phyloP scores from a whole-genome alignment of 2,888 invertebrate genomes.

The Blomia tropicalis region DNA sequence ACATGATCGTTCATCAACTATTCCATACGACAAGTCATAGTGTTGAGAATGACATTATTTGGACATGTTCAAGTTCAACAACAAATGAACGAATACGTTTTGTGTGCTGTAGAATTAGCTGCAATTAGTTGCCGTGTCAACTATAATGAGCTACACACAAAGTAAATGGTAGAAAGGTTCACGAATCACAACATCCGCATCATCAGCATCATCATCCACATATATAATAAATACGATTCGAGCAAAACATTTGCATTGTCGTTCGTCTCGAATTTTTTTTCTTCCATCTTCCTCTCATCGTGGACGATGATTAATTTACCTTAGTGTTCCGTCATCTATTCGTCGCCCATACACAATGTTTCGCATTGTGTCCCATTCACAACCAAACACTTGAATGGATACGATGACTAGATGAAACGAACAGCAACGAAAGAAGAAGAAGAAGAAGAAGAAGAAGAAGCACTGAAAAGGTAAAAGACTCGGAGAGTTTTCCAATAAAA shows the following conservation, averaged over 20 bases:
- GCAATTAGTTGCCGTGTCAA: not conserved
- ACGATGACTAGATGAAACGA: too few species aligned
- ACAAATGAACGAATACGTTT: too few species aligned
- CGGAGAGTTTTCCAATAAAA: not conserved
- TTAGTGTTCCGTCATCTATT: not conserved
- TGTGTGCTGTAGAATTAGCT: too few species aligned
- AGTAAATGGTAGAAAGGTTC: not conserved
- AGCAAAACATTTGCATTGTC: not conserved
- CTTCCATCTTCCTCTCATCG: too few species aligned
- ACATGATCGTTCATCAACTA: not conserved
- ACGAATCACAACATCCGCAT: not conserved
- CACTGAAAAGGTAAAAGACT: too few species aligned
- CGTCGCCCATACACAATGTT: too few species aligned
- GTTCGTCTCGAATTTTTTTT: too few species aligned
- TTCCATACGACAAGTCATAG: not conserved
- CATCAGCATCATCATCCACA: not conserved
- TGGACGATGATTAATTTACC: not conserved
- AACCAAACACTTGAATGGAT: too few species aligned
- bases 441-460: too few species aligned
- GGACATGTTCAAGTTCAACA: not conserved
- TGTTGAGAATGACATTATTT: conserved; percentile 1
- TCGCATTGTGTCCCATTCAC: not conserved
- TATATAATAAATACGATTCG: not conserved
- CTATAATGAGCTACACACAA: too few species aligned
- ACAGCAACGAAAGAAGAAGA: too few species aligned